phyloP scores from a whole-genome alignment of 2,113 vertebrate species.

The Sylvietta virens region DNA sequence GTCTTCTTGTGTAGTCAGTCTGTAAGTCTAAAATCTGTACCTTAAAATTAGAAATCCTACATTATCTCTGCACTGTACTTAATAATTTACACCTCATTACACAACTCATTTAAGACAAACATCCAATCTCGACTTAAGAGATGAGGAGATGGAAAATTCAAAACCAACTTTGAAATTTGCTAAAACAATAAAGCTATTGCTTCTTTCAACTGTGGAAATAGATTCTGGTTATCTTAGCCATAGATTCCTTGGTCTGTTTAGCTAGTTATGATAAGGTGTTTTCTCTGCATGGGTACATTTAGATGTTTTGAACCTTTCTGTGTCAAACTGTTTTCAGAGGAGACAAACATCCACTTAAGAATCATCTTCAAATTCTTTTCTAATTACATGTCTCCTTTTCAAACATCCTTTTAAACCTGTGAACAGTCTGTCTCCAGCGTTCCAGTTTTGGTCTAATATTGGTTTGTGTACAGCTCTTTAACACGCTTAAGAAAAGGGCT shows the following conservation, averaged over 20 bases:
- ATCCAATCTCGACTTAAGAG: neutral
- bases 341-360: neutral
- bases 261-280: neutral
- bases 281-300: neutral
- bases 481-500: accelerated
- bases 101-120: neutral
- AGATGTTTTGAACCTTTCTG: neutral
- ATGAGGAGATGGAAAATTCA: neutral
- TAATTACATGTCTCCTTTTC: neutral
- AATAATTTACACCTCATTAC: neutral
- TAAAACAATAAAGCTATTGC: neutral
- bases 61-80: accelerated
- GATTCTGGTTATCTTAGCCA: neutral
- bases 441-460: neutral
- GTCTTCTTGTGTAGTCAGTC: neutral
- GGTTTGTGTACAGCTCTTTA: neutral
- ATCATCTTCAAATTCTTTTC: neutral
- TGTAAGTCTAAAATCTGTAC: neutral
- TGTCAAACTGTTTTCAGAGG: neutral
- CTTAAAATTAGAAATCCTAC: neutral
- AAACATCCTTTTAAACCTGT: neutral
- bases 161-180: neutral
- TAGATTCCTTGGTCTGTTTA: neutral
- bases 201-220: neutral
- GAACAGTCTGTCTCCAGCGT: neutral